phyloP scores from a whole-genome alignment of 2,113 vertebrate species.

The Rhadina sibilatrix region DNA sequence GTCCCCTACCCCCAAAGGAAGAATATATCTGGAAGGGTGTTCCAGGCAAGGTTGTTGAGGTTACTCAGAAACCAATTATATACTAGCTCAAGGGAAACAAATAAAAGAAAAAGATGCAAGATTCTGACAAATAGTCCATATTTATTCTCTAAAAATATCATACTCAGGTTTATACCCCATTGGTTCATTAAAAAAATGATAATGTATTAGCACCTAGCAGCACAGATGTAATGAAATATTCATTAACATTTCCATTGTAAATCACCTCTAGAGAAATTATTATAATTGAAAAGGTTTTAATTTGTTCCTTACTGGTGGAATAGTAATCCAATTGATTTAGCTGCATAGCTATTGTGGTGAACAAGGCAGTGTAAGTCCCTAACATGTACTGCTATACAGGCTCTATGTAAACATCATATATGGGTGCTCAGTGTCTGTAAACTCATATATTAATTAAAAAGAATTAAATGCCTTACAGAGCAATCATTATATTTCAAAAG shows the following conservation, averaged over 20 bases:
- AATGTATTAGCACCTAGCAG: not conserved
- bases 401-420: not conserved
- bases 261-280: not conserved
- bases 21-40: not conserved
- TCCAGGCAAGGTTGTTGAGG: conserved; percentile 23
- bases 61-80: conserved; percentile 22
- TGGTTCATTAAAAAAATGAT: not conserved
- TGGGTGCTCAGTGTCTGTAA: not conserved
- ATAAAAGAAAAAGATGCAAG: conserved; percentile 2
- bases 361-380: not conserved
- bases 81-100: not conserved
- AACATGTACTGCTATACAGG: not conserved
- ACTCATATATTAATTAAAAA: not conserved
- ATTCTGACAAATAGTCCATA: not conserved
- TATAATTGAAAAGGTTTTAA: not conserved
- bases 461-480: not conserved
- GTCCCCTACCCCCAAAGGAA: not conserved
- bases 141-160: conserved; percentile 10
- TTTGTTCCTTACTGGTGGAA: not conserved
- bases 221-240: conserved; percentile 30
- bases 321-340: not conserved
- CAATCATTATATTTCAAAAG: not conserved
- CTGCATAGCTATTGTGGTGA: not conserved
- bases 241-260: conserved; percentile 22
- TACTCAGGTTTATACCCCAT: not conserved